Base-by-base conservation (phyloP, 2,797 vertebrate species). In the Bradypodion ventrale region DNA sequence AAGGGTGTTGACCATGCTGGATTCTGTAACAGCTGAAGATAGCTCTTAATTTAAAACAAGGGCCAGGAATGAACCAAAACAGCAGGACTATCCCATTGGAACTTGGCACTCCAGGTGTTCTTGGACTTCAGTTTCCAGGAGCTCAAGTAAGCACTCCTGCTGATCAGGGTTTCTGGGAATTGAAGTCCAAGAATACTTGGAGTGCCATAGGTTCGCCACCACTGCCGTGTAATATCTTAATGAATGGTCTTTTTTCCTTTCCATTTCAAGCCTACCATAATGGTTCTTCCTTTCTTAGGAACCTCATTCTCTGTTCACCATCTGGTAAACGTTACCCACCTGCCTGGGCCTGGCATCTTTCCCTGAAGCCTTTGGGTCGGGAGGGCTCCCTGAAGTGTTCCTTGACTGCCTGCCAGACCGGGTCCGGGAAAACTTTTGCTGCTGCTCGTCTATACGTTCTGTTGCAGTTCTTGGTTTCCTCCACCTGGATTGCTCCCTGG, bases 321-420 rank as follows among this genome's bases (percentile, higher is more conserved):
- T 4, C 19, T 16, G 12, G 52, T 56, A 56, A 56, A 12, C 25
- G 25, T 4, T 63, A 84, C 78, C 16, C 35, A 87, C 86, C 78
- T 72, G 62, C 27, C 29, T 16, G 32, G 10, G 42, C 7, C 44
- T 65, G 29, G 29, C 56, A 7, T 1, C 7, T 44, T 44, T 77
- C 66, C 78, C 82, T 77, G 73, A 52, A 75, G 56, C 82, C 82
- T 81, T 76, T 66, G 66, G 82, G 81, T 69, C 79, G 2, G 40
- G 35, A 0, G 65, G 21, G 8, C 6, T 44, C 16, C 25, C 40
- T 46, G 73, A 85, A n/a, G 56, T 2, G 27, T 68, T 35, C 21
- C 42, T 52, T 2, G 35, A 75, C 23, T 6, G 29, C 35, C 56
- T 76, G 63, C 63, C n/a, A 29, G 72, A 66, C 32, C 59, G 82